phyloP scores from a whole-genome alignment of 1,140 invertebrate genomes.

The Leptinotarsa texana region DNA sequence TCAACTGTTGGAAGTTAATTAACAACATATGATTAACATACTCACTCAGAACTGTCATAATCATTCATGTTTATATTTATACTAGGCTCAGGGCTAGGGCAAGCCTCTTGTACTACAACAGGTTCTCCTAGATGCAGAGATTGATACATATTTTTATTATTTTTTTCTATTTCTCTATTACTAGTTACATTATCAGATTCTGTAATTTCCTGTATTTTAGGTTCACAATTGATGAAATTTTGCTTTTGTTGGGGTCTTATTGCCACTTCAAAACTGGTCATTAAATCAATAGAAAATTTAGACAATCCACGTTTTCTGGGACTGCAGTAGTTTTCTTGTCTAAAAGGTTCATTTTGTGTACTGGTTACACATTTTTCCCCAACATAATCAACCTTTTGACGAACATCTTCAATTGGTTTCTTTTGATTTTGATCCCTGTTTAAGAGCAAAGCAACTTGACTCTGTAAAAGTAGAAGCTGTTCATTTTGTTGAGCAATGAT shows the following conservation, averaged over 20 bases:
- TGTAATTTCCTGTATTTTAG: conserved; percentile 45
- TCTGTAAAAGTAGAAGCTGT: conserved; percentile 60
- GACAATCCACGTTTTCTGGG: conserved; percentile 61
- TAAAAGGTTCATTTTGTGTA: conserved; percentile 42
- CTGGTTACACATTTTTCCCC: conserved; percentile 33
- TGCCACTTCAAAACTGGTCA: conserved; percentile 72
- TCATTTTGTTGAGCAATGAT: conserved; percentile 64
- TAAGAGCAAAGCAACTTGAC: conserved; percentile 49
- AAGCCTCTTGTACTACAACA: conserved; percentile 58
- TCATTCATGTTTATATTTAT: conserved; percentile 66
- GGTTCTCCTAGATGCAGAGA: conserved; percentile 63
- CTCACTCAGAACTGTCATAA: conserved; percentile 60
- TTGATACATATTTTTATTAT: conserved; percentile 54
- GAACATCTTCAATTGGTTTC: conserved; percentile 37
- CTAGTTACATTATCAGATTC: conserved; percentile 36
- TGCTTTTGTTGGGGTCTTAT: conserved; percentile 57
- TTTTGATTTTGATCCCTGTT: conserved; percentile 7
- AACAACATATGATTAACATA: neutral
- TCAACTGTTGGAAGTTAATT: neutral
- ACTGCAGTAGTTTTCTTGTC: conserved; percentile 38
- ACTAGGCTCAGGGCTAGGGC: conserved; percentile 63
- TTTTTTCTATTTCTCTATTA: conserved; percentile 20
- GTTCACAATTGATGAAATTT: conserved; percentile 53
- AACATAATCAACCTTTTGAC: conserved; percentile 14
- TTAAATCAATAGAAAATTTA: conserved; percentile 71